A percentile compares a stretch with the other conserved stretches of the same genome.
Evolutionary conservation across 2,888 invertebrate species (phyloP).

Genomic region (Theretra japonica): DNA sequence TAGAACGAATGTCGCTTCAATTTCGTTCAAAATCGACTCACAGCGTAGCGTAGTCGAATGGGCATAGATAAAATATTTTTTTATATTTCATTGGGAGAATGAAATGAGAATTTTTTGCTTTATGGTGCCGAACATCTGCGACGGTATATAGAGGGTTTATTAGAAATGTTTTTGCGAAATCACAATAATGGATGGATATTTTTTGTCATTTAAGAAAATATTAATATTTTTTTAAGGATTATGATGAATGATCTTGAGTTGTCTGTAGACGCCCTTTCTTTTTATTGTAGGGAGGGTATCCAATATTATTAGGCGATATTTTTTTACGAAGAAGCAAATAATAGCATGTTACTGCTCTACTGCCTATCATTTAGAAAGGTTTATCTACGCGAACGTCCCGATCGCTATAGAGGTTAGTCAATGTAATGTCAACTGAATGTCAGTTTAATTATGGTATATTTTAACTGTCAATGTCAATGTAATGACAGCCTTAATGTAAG

Average conservation of each 20-base stretch:
- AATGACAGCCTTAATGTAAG: no score
- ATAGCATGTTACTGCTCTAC: no score
- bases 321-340: no score
- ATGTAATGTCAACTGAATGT: no score
- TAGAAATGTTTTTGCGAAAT: conserved; percentile 16
- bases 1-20: conserved; percentile 54
- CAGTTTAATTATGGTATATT: no score
- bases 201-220: conserved; percentile 6
- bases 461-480: no score
- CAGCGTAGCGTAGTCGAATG: conserved; percentile 30
- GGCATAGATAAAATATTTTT: conserved; percentile 27
- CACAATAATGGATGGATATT: not conserved
- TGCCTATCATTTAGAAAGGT: no score
- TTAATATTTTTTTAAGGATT: not conserved
- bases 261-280: not conserved
- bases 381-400: no score
- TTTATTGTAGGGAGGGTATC: no score
- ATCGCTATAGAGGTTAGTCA: no score
- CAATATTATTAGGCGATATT: no score
- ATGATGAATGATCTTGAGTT: not conserved
- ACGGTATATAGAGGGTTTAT: not conserved
- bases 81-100: conserved; percentile 28
- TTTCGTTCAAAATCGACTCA: conserved; percentile 41
- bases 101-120: conserved; percentile 27
- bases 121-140: conserved; percentile 24